phyloP scores from a whole-genome alignment of 2,888 invertebrate species.

The Drosophila vallismaia region DNA sequence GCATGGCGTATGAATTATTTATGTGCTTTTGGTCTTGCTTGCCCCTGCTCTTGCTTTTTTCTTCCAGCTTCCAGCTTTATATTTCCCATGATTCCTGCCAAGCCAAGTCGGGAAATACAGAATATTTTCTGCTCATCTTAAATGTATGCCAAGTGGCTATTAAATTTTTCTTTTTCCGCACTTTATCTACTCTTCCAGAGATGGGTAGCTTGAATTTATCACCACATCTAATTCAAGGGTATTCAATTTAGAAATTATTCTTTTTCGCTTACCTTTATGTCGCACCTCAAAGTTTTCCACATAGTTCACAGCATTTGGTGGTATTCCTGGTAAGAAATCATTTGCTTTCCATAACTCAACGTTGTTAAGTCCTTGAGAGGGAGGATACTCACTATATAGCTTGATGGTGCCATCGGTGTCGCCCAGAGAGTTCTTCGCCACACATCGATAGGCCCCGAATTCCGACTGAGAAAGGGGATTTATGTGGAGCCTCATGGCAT shows the following conservation, averaged over 20 bases:
- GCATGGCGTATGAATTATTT: constrained; percentile 80
- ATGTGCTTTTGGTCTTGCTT: constrained; percentile 50
- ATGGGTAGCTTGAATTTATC: not conserved
- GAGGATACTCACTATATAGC: constrained; percentile 89
- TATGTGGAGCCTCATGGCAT: constrained; percentile 90
- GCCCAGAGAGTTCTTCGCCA: constrained; percentile 92
- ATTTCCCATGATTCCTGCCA: constrained; percentile 45
- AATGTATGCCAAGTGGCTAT: constrained; percentile 80
- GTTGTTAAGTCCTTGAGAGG: too few relatives aligned
- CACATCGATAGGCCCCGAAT: constrained; percentile 92
- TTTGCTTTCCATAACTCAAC: not conserved
- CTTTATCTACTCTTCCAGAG: constrained; percentile 4
- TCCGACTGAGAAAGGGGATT: constrained; percentile 88
- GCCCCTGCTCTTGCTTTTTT: constrained; percentile 27
- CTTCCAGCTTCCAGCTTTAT: constrained; percentile 38
- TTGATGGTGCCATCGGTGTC: constrained; percentile 93
- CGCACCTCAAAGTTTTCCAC: constrained; percentile 82
- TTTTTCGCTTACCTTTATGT: constrained; percentile 80
- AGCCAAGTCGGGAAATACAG: constrained; percentile 50
- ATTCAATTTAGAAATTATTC: not conserved
- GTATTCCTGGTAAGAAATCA: constrained; percentile 80
- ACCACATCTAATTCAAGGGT: not conserved
- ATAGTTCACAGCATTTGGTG: constrained; percentile 83
- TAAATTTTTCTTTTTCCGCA: constrained; percentile 65
- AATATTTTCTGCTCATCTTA: constrained; percentile 72